Percentiles rank a stretch among this genome's conserved stretches.
phyloP scores from a whole-genome alignment of 30 jellyfish, hydroid and myxozoan species.

The Aurelia coerulea region DNA sequence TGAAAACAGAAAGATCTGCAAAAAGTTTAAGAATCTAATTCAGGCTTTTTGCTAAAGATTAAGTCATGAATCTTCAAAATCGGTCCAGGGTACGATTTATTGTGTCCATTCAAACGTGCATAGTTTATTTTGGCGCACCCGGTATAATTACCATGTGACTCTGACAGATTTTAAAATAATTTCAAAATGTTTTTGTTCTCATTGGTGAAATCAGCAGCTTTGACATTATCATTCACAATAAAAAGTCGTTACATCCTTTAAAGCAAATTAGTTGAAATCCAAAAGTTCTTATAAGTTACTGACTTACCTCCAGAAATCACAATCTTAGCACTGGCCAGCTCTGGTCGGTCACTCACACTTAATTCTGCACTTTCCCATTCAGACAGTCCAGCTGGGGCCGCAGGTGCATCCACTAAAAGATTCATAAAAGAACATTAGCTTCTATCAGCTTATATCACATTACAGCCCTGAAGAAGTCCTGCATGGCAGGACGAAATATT shows the following conservation, averaged over 20 bases:
- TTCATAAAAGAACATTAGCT: not conserved
- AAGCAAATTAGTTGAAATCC: not conserved
- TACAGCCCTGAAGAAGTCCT: too few relatives aligned
- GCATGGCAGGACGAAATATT: not conserved
- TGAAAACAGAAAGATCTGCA: too few relatives aligned
- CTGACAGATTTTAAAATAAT: not conserved
- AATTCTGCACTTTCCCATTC: slow-evolving; percentile 89
- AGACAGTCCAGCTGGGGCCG: slow-evolving; percentile 51
- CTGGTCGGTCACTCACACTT: slow-evolving; percentile 90
- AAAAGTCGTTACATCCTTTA: slow-evolving; percentile 72
- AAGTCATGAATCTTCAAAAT: too few relatives aligned
- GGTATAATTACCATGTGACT: too few relatives aligned
- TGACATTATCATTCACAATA: slow-evolving; percentile 34
- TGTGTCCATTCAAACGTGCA: too few relatives aligned
- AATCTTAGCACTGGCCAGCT: slow-evolving; percentile 87
- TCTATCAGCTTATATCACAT: not conserved
- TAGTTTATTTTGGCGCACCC: too few relatives aligned
- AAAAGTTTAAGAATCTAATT: too few relatives aligned
- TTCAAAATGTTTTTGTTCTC: not conserved
- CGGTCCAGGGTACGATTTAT: too few relatives aligned
- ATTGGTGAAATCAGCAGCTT: not conserved
- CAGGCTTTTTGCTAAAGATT: too few relatives aligned
- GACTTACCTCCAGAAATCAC: slow-evolving; percentile 98
- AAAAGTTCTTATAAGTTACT: not conserved
- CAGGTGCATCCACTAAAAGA: slow-evolving; percentile 53